phyloP scores from a whole-genome alignment of 2,113 vertebrate species.

The Serinus canaria region DNA sequence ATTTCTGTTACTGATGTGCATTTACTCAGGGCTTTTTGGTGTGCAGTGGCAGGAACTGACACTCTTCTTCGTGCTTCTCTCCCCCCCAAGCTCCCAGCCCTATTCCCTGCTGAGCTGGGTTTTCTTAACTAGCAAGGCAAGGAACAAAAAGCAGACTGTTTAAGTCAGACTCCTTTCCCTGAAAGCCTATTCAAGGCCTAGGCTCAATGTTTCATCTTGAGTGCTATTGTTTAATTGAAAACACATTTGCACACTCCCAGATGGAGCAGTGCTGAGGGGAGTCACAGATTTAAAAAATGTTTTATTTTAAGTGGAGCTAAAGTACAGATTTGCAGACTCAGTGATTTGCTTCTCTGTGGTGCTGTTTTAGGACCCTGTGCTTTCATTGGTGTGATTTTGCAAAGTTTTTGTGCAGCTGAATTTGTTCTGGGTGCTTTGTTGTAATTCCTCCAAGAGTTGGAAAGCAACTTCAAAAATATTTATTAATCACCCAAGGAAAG shows the following conservation, averaged over 20 bases:
- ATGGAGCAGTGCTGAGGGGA: not conserved
- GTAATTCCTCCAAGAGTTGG: not conserved
- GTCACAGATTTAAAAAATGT: not conserved
- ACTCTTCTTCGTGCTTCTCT: not conserved
- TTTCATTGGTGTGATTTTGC: not conserved
- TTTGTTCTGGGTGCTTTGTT: not conserved
- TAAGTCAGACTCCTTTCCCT: slow-evolving; percentile 23
- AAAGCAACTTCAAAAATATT: not conserved
- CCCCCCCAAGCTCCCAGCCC: not conserved
- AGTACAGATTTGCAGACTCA: not conserved
- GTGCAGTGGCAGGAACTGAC: not conserved
- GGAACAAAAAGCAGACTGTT: slow-evolving; percentile 49
- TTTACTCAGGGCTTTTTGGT: not conserved
- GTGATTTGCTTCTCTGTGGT: not conserved
- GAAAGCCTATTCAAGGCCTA: slow-evolving; percentile 8
- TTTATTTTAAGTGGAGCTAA: not conserved
- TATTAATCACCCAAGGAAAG: not conserved
- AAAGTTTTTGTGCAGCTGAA: not conserved
- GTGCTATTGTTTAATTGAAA: slow-evolving; percentile 20
- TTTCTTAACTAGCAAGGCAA: slow-evolving; percentile 2
- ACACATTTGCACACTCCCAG: not conserved
- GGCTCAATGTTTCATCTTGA: not conserved
- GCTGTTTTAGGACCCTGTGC: not conserved
- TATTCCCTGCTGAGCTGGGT: not conserved
- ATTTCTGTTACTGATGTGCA: not conserved